Evolutionary conservation across 2,113 vertebrate species (phyloP), one percentile per base, ranked within the genome.

Genomic region (Bufo bufo): DNA sequence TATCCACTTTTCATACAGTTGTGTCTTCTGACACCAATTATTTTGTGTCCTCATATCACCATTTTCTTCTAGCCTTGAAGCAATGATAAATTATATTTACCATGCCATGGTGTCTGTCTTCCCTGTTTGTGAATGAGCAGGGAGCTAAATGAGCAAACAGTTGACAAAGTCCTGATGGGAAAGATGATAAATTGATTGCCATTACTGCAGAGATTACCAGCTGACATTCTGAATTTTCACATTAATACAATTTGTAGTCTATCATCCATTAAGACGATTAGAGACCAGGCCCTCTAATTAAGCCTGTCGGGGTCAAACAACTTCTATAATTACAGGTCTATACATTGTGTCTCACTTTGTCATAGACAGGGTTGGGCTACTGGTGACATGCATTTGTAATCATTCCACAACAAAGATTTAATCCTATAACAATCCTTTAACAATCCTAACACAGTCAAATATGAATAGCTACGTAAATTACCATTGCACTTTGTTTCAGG

Each of bases 261-360:
- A 43, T 92, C 87, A 91, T 91, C 66, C 91, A 92, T 90, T 85
- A 90, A 91, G 90, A 8, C 87, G 87, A 89, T 91, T 90, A 93
- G 90, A 92, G 91, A 83, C 87, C 74, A 20, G 79, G 52, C 85
- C 92, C 92, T 91, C 90, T 91, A 92, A 89, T 94, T 92, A 94
- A 92, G 90, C 89, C 65, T 91, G 75, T 90, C 91, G 82, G 93
- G 90, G 90, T 92, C 92, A 91, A 90, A 86, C 86, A 89, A 17
- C 49, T 93, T 89, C 92, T 92, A 83, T 88, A 92, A 92, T 92
- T 92, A 92, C 58, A 91, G 89, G 79, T 90, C 83, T 91, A 90
- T 84, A 90, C 91, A 90, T 91, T 92, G 89, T 92, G 85, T 92
- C 90, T 92, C 91, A 92, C 90, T 92, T 89, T 91, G 91, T 92